These are phyloP conservation scores for Hycleus cichorii DNA, from an alignment of 1,140 invertebrate genomes.

Conservation along the genomic window DNA sequence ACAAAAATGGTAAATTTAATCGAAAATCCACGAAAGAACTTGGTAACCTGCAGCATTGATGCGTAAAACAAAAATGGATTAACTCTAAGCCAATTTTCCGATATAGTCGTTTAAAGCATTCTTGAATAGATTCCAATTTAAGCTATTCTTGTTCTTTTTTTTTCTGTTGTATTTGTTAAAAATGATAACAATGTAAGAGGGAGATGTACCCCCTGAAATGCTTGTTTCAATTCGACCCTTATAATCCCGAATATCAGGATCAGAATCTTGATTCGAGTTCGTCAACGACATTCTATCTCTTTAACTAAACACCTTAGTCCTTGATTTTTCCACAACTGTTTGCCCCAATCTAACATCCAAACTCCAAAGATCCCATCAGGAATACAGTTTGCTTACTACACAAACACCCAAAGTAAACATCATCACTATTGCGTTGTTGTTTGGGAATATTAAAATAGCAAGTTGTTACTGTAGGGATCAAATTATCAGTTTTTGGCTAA, in stretches of 20 bases:
- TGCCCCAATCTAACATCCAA: constrained; percentile 3
- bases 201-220: constrained; percentile 1
- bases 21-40: too few relatives aligned
- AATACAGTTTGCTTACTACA: constrained; percentile 12
- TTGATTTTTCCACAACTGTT: too few relatives aligned
- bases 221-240: constrained; percentile 15
- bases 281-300: constrained; percentile 2
- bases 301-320: too few relatives aligned
- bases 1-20: too few relatives aligned
- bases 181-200: constrained; percentile 11
- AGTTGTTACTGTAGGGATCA: too few relatives aligned
- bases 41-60: not conserved
- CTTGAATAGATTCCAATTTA: not conserved
- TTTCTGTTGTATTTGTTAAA: constrained; percentile 7
- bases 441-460: not conserved
- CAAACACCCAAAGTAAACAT: constrained; percentile 24
- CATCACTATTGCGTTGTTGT: constrained; percentile 20
- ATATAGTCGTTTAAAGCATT: not conserved
- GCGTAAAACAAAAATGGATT: constrained; percentile 7
- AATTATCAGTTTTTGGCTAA: too few relatives aligned
- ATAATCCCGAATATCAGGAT: constrained; percentile 12
- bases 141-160: not conserved
- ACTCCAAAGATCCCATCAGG: constrained; percentile 2
- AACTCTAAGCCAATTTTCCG: constrained; percentile 11
- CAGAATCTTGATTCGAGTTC: constrained; percentile 13